Percentiles rank a stretch among this genome's conserved stretches.
Evolutionary conservation across 2,888 invertebrate species (phyloP).

Genomic region (Ormia ochracea): DNA sequence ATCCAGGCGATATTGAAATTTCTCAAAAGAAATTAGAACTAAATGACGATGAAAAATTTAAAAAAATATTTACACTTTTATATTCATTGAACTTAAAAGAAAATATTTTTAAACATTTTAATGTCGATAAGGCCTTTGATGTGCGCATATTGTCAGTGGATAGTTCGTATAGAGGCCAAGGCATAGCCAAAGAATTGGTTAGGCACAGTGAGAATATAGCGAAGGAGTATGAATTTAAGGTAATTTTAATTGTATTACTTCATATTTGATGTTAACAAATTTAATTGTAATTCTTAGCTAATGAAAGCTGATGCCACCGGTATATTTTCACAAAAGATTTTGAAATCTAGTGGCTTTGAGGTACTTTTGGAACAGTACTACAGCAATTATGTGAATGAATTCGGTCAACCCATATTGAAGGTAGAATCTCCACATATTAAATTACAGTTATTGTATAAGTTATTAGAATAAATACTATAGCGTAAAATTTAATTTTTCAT

Average conservation of each 20-base stretch:
- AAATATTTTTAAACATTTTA: slow-evolving; percentile 83
- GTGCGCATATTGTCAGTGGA: slow-evolving; percentile 89
- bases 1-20: slow-evolving; percentile 84
- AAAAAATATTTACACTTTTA: slow-evolving; percentile 86
- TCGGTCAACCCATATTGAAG: slow-evolving; percentile 80
- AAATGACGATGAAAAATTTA: slow-evolving; percentile 83
- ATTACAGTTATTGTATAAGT: slow-evolving; percentile 81
- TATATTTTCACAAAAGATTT: slow-evolving; percentile 86
- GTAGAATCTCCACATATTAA: slow-evolving; percentile 82
- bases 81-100: slow-evolving; percentile 83
- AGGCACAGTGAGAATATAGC: slow-evolving; percentile 83
- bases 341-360: slow-evolving; percentile 82
- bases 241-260: slow-evolving; percentile 69
- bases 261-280: not conserved
- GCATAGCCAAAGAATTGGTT: slow-evolving; percentile 85
- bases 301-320: slow-evolving; percentile 90
- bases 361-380: slow-evolving; percentile 83
- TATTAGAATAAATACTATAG: slow-evolving; percentile 62
- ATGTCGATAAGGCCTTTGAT: slow-evolving; percentile 85
- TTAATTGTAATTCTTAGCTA: slow-evolving; percentile 78
- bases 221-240: slow-evolving; percentile 83
- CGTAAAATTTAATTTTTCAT: not conserved
- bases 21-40: slow-evolving; percentile 82
- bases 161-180: slow-evolving; percentile 82
- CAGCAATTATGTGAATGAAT: slow-evolving; percentile 82